Percentiles rank a stretch among this genome's conserved stretches.
phyloP scores from a whole-genome alignment of 2,797 vertebrate genomes.

The Coilia nasus region DNA sequence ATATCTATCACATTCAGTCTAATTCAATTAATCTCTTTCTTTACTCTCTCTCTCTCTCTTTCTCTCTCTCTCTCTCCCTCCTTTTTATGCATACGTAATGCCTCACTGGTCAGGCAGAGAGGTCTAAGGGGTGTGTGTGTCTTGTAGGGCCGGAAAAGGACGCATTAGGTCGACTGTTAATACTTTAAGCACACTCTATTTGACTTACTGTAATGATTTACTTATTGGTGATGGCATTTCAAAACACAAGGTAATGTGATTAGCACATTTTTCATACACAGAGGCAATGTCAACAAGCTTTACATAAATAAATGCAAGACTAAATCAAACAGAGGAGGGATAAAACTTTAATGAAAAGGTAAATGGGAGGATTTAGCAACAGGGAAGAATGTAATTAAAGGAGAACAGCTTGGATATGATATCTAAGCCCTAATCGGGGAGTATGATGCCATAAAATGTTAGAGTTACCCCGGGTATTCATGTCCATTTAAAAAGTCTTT shows the following conservation, averaged over 20 bases:
- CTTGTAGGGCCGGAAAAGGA: neutral
- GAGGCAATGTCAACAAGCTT: no score
- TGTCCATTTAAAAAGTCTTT: neutral
- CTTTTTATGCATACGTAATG: neutral
- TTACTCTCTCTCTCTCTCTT: no score
- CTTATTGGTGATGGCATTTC: neutral
- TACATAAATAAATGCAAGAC: no score
- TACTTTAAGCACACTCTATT: neutral
- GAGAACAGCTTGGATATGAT: neutral
- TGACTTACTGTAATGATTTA: neutral
- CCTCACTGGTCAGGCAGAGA: neutral
- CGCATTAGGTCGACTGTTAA: neutral
- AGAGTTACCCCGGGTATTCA: neutral
- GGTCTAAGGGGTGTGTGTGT: neutral
- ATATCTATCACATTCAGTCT: conserved; percentile 15
- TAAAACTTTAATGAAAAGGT: no score
- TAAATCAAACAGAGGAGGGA: no score
- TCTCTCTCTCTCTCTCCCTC: neutral
- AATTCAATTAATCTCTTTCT: neutral
- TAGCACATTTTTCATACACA: no score
- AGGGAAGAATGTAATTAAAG: no score
- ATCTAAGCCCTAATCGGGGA: neutral
- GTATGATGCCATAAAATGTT: neutral
- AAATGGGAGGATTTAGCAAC: no score
- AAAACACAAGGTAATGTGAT: no score